Percentiles rank a stretch among this genome's conserved stretches.
phyloP scores from a whole-genome alignment of 2,113 vertebrate genomes.

The Coptodon rendalli region DNA sequence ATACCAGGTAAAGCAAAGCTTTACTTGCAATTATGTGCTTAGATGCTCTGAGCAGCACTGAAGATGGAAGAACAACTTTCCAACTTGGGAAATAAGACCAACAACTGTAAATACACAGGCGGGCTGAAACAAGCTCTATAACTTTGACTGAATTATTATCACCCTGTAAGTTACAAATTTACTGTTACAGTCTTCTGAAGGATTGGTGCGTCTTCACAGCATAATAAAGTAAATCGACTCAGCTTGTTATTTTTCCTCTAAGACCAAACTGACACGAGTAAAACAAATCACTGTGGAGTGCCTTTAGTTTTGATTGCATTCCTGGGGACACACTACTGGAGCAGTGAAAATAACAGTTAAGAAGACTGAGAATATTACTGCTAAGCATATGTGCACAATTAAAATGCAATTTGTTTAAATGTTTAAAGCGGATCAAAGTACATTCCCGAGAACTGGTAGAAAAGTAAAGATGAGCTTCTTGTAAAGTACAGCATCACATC shows the following conservation, averaged over 20 bases:
- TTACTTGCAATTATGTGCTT: not conserved
- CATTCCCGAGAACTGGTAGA: not conserved
- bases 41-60: not conserved
- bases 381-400: not conserved
- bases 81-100: not conserved
- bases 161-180: not conserved
- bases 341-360: not conserved
- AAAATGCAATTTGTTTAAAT: not conserved
- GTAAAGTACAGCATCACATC: not conserved
- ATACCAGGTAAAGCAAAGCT: not conserved
- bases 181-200: not conserved
- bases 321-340: not conserved
- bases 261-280: not conserved
- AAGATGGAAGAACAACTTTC: not conserved
- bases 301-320: not conserved
- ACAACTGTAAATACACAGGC: not conserved
- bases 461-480: not conserved
- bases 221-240: not conserved
- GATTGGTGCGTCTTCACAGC: not conserved
- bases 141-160: not conserved
- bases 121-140: not conserved
- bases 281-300: not conserved
- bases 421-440: not conserved
- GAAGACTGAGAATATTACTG: not conserved
- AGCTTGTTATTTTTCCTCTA: not conserved